phyloP scores from a whole-genome alignment of 2,797 vertebrate genomes.

The Mus caroli region DNA sequence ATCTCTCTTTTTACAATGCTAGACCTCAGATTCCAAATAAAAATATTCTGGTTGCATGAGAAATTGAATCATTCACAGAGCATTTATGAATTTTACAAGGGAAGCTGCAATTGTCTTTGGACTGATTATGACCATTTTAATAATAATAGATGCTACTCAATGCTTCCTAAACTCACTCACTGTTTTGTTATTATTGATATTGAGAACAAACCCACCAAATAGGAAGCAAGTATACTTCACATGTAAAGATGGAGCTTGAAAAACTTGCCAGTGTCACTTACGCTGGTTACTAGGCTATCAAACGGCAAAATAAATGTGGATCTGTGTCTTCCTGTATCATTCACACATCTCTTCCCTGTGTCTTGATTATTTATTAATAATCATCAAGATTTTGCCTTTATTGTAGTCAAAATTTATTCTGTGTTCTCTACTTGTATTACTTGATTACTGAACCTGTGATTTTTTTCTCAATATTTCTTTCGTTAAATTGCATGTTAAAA shows the following conservation, averaged over 20 bases:
- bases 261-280: background rate
- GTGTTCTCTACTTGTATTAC: background rate
- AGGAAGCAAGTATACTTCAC: background rate
- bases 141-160: conserved; percentile 42
- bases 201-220: conserved; percentile 46
- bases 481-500: conserved; percentile 4
- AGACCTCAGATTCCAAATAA: conserved; percentile 10
- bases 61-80: conserved; percentile 15
- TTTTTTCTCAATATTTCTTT: conserved; percentile 51
- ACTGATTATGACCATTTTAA: conserved; percentile 47
- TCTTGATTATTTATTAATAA: background rate
- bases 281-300: background rate
- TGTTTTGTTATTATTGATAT: conserved; percentile 48
- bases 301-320: background rate
- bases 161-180: background rate
- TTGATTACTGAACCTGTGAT: background rate
- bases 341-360: background rate
- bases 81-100: conserved; percentile 63
- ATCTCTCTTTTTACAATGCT: conserved; percentile 48
- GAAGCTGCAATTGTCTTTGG: conserved; percentile 41
- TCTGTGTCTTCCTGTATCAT: background rate
- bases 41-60: conserved; percentile 13
- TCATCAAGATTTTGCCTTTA: too few relatives aligned
- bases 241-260: conserved; percentile 2
- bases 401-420: background rate